Evolutionary conservation across 2,113 vertebrate genomes (phyloP).

Genomic region (Pica pica): DNA sequence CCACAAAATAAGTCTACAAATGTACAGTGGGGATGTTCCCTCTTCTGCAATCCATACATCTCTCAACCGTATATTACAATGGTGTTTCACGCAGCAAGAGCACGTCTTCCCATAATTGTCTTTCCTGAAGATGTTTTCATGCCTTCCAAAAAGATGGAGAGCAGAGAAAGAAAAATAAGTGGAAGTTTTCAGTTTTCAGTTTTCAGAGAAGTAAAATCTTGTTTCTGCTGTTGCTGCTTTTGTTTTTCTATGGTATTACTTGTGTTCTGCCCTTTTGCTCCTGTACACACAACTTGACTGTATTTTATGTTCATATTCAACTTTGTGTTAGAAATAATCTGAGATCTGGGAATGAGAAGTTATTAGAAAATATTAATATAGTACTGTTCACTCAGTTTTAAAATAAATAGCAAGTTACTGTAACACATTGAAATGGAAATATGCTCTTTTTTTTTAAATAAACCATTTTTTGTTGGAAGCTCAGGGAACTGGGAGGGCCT

Average conservation of each 20-base stretch:
- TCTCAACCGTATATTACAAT: neutral
- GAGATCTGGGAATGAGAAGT: neutral
- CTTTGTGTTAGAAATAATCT: neutral
- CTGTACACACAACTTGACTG: neutral
- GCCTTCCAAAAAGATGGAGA: neutral
- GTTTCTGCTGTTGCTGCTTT: neutral
- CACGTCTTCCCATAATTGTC: neutral
- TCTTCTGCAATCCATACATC: neutral
- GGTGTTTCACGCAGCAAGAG: fast-evolving
- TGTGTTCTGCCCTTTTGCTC: neutral
- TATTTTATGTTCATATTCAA: neutral
- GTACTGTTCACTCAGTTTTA: neutral
- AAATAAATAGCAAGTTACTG: neutral
- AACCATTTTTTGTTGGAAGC: neutral
- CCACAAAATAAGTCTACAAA: conserved; percentile 15
- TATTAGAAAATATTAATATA: neutral
- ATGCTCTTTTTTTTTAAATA: neutral
- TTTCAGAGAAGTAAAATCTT: neutral
- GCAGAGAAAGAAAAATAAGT: neutral
- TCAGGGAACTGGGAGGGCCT: neutral
- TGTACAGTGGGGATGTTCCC: neutral
- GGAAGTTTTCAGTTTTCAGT: neutral
- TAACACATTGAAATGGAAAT: neutral
- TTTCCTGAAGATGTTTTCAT: neutral
- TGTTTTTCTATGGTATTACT: neutral